These are phyloP conservation scores for Euleptes europaea DNA, from an alignment of 2,113 vertebrate genomes.

Conservation along the genomic window DNA sequence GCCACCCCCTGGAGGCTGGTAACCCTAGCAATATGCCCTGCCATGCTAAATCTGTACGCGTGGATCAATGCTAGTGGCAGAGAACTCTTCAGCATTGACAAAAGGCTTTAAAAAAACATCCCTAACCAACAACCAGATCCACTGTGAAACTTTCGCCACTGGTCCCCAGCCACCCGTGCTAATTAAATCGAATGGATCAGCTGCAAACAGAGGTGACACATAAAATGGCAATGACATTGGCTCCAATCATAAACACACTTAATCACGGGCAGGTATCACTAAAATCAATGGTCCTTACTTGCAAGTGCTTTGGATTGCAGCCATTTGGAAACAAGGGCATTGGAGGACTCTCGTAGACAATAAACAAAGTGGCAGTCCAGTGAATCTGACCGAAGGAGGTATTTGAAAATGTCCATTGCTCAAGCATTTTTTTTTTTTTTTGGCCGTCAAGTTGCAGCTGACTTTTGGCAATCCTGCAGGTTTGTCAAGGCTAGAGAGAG, in stretches of 20 bases:
- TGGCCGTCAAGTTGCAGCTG: too few relatives aligned
- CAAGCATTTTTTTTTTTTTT: neutral
- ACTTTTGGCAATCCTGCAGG: too few relatives aligned
- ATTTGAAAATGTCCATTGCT: neutral
- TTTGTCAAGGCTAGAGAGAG: too few relatives aligned
- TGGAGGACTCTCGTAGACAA: neutral
- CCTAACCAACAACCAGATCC: neutral
- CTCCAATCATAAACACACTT: neutral
- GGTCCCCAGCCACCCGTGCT: neutral
- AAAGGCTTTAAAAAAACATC: neutral
- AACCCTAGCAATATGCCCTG: too few relatives aligned
- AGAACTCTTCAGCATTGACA: neutral
- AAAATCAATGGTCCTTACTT: constrained; percentile 22
- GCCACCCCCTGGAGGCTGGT: too few relatives aligned
- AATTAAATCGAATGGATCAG: neutral
- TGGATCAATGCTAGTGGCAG: neutral
- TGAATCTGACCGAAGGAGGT: neutral
- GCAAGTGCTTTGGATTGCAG: constrained; percentile 2
- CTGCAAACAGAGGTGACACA: constrained; percentile 18
- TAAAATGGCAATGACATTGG: constrained; percentile 12
- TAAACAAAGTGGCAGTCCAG: neutral
- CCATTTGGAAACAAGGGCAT: constrained; percentile 2
- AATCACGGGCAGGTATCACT: neutral
- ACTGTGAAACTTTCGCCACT: neutral
- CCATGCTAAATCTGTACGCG: neutral